Evolutionary conservation across 2,888 invertebrate genomes (phyloP), one percentile per base, ranked within the genome.

Genomic region (Cenopis cana): DNA sequence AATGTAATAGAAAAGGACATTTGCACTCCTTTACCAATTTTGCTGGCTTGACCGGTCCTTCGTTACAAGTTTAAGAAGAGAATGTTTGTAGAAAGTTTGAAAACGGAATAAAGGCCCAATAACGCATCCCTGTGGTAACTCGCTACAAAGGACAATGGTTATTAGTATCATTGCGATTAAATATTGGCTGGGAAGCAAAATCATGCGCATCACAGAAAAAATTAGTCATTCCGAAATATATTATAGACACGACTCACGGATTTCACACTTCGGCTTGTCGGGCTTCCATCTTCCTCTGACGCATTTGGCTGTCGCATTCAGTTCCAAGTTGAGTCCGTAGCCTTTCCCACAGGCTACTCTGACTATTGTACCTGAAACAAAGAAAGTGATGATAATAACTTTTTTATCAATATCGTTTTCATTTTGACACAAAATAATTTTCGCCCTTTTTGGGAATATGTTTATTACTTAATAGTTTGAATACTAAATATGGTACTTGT

Each of bases 251-350:
- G 33, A 93, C 95, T 94, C 93, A 97, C 97, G 93, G 81, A 97
- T 96, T 81, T 95, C 94, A 85, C 98, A 98, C 78, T 95, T 94
- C 0, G 98, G 98, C 77, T 95, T 96, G 74, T 95, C 95, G 0
- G 97, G 97, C 79, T 96, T 96, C 98, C 98, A 98, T 76, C 96
- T 94, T 0, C 98, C 98, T 74, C 97, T 94, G 3, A 96, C 95
- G 84, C 98, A 98, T 80, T 96, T 96, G 0, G 96, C 96, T 0
- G 97, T 97, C 3, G 95, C 94, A 82, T 97, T 97, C 67, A 94
- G 93, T 69, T 95, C 95, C 73, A 97, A 91, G 83, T 97, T 97
- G 4, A 96, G 89, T 12, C 95, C 95, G 80, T 97, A 97, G 4
- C 97, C 97, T 75, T 96, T 95, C 0, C 95, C 95, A 83, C 97